These are phyloP conservation scores for Laticauda colubrina DNA, from an alignment of 2,113 vertebrate genomes.

Conservation along the genomic window DNA sequence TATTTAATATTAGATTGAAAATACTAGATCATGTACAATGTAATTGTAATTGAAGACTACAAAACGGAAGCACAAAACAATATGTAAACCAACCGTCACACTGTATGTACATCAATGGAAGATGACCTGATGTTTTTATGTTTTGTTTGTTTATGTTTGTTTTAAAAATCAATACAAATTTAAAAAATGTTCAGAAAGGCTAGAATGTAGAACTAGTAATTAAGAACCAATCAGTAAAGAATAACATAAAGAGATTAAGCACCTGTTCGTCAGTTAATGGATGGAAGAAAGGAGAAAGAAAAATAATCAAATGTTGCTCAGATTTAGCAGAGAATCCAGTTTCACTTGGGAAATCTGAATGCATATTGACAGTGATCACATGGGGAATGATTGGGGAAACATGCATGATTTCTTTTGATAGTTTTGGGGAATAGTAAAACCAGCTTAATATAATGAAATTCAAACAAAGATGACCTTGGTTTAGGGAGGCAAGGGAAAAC, in stretches of 20 bases:
- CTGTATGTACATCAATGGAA: too few species aligned
- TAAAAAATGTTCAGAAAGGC: neutral
- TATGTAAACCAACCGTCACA: too few species aligned
- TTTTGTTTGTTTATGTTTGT: too few species aligned
- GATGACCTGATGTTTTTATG: too few species aligned
- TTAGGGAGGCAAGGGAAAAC: neutral
- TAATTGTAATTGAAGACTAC: too few species aligned
- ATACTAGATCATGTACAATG: too few species aligned
- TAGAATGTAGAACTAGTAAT: neutral
- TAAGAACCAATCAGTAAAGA: neutral
- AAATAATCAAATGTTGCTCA: neutral
- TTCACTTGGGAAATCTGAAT: neutral
- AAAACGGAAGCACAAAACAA: too few species aligned
- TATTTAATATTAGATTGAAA: too few species aligned
- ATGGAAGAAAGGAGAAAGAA: neutral
- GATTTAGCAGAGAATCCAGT: neutral
- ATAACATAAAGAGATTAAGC: neutral
- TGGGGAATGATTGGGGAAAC: neutral
- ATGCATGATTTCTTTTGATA: neutral
- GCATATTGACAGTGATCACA: neutral
- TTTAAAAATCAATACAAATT: too few species aligned
- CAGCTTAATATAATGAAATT: neutral
- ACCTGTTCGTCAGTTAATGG: neutral
- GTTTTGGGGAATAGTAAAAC: neutral
- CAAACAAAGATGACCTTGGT: neutral